Base-by-base conservation (phyloP, 2,888 invertebrate genomes). In the Acronicta alni region DNA sequence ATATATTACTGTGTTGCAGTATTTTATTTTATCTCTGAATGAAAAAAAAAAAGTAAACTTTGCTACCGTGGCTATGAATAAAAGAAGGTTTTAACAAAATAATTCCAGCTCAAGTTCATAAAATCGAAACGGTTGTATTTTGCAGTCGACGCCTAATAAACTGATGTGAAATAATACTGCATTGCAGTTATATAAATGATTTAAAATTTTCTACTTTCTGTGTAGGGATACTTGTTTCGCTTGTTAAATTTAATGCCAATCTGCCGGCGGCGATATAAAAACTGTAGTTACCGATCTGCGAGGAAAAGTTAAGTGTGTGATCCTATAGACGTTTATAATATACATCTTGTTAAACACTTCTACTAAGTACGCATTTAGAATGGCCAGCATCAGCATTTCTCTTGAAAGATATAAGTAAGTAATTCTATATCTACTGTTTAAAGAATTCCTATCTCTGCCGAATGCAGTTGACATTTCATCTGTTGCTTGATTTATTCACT, bases 141-240 rank as follows among this genome's bases (percentile, higher is more conserved):
- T 20, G 38, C 18, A n/a, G 47, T 51, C 44, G 42, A 57, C 47
- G 58, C 51, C 32, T 67, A 42, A 70, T 62, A 69, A 53, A 66
- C 23, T 44, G 16, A 44, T 49, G 55, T 53, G 49, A 74, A 62
- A 63, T 74, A 56, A 60, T 60, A 74, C 75, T 60, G 75, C 75
- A 77, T 35, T 75, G 75, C 77, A 77, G 77, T 58, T 57, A 65
- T 45, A 39, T 57, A 46, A 66, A 55, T 63, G 52, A 66, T 62
- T 55, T 54, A 65, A 43, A 46, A 32, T 52, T 57, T 61, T 49
- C 51, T 42, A 51, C 44, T 54, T 54, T 55, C 52, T 52, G 45
- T 15, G 46, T 30, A 44, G n/a, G 10, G 8, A 41, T 43, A 17
- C 15, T 43, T 54, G 41, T 58, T 58, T 53, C 16, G 37, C 41